Evolutionary conservation across 2,797 vertebrate species (phyloP).

Genomic region (Chanos chanos): DNA sequence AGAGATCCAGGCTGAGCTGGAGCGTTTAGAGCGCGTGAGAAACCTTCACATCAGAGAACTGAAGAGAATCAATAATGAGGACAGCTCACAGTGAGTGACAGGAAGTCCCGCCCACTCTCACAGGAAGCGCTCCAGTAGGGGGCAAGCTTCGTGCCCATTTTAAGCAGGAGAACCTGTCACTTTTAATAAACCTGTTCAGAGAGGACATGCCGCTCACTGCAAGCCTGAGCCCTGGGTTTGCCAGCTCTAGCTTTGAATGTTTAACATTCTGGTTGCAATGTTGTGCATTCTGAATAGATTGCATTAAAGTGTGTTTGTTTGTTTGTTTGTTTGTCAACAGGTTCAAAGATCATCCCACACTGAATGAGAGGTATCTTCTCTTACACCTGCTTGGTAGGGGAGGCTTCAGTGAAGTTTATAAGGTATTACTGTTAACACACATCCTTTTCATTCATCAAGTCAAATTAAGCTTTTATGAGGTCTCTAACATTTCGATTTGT

Average conservation of each 20-base stretch:
- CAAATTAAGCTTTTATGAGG: too few species aligned
- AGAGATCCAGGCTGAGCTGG: slow-evolving; percentile 98
- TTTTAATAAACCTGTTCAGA: neutral
- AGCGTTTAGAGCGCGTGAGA: slow-evolving; percentile 94
- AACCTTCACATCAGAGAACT: slow-evolving; percentile 99
- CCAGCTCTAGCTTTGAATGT: neutral
- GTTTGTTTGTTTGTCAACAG: slow-evolving; percentile 57
- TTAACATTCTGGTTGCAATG: neutral
- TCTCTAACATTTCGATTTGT: neutral
- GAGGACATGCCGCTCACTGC: neutral
- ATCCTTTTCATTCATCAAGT: too few species aligned
- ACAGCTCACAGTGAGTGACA: slow-evolving; percentile 92
- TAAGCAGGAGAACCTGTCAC: neutral
- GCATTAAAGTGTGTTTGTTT: neutral
- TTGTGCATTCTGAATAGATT: neutral
- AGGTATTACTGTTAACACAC: slow-evolving; percentile 66
- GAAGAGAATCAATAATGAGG: slow-evolving; percentile 99
- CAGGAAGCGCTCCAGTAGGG: too few species aligned
- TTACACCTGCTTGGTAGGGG: slow-evolving; percentile 96
- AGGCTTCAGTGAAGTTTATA: slow-evolving; percentile 99
- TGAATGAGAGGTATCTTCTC: slow-evolving; percentile 97
- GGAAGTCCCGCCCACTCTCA: neutral
- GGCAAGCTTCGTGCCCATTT: neutral
- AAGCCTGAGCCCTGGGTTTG: too few species aligned
- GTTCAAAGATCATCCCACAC: slow-evolving; percentile 98